Base-by-base conservation (phyloP, 2,797 vertebrate genomes). In the Cynopterus sphinx region DNA sequence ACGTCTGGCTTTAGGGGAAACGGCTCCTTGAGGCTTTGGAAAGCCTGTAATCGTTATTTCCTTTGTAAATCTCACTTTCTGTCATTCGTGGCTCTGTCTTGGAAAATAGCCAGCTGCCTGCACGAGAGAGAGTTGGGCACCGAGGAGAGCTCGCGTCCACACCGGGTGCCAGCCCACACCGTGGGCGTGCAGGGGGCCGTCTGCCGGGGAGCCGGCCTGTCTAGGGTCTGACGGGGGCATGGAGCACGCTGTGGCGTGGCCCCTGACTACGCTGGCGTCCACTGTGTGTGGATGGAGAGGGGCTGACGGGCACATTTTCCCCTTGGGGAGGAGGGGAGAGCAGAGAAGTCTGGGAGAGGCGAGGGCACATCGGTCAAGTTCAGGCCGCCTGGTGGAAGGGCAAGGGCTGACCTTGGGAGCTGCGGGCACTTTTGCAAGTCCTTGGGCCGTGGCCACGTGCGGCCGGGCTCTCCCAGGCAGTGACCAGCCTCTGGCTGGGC, bases 61-160 rank as follows among this genome's bases (percentile, higher is more conserved):
- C 73, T 53, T 61, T 19, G 15, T 36, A 43, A 70, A 53, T 49
- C 55, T 90, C 4, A 0, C 70, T 3, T 96, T 97, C 98, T 95
- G 96, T 98, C 97, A 97, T 98, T 98, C 94, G 95, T 87, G 67
- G 86, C 59, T 67, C n/a, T 67, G 91, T 67, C 93, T 97, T 94
- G 13, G 16, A 39, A 24, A 87, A 96, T 0, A 49, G n/a, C 78
- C 22, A 1, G 74, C 73, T 49, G 71, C 75, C 97, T 93, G 90
- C 77, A 16, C 85, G 65, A 28, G 96, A 97, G 97, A 89, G 2
- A 90, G 97, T 97, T 97, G 94, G 87, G 75, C 81, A 73, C 71
- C 9, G 22, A 73, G 79, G 86, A 36, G 70, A 57, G 22, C 78
- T 95, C 90, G 87, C 65, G 7, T 2, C 36, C 31, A 2, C 22